Evolutionary conservation across 2,113 vertebrate species (phyloP), one percentile per base, ranked within the genome.

Genomic region (Gymnobelideus leadbeateri): DNA sequence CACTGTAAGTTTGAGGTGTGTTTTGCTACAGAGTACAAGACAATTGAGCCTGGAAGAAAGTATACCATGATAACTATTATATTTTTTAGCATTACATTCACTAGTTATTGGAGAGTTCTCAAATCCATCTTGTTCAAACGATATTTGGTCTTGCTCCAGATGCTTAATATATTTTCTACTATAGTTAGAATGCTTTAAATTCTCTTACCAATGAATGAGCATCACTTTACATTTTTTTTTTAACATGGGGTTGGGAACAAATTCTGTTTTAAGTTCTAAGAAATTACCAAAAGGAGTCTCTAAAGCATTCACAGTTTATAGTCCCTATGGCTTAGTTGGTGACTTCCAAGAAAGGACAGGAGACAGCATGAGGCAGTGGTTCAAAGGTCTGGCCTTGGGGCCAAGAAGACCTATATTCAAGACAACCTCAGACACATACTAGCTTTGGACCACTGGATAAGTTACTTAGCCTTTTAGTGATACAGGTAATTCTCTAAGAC

Each of bases 11-110:
- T 10, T 93, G 92, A 91, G 43, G 54, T 90, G 84, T 95, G 92
- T 91, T 97, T 97, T 96, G 89, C 89, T 94, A 53, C 90, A 92
- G 94, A 97, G 94, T 91, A 46, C 19, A 97, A 95, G 77, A 96
- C 95, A 94, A 97, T 89, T 91, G 47, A 94, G 94, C 93, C 96
- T 92, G 10, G 91, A 19, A 50, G 57, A 90, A 51, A 7, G 4
- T 51, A 84, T 61, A 51, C 0, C 47, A 28, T 90, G 26, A 90
- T 16, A 90, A 16, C 89, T 90, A 53, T 47, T 49, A 4, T 3
- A 16, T 93, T 0, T 91, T 55, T 26, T 2, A 37, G 21, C 2
- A 6, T 31, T 90, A 25, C 0, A 2, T 49, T 37, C 7, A 31
- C 8, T 11, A 19, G 54, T n/a, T 50, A 16, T 26, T 16, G 7